Conservation (phyloP, 2,797 vertebrate species). For the Huso huso region DNA sequence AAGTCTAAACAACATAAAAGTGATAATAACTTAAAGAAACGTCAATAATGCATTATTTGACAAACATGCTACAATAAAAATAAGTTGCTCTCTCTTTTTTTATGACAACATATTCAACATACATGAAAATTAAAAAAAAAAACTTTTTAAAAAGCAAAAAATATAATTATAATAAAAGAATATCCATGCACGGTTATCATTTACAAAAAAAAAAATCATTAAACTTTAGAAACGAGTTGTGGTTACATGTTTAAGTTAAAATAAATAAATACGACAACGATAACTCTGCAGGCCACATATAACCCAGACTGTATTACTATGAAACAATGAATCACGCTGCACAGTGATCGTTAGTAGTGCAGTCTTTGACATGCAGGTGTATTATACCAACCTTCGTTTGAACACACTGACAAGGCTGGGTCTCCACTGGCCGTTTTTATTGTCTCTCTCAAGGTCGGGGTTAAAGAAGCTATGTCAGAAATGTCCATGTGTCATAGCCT, state of each 20-base stretch:
- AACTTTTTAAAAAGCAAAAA: no score
- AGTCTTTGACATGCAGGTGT: conserved; percentile 18
- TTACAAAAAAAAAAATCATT: no score
- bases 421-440: conserved; percentile 74
- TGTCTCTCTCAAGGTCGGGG: conserved; percentile 72
- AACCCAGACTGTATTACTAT: neutral
- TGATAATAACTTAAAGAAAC: no score
- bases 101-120: neutral
- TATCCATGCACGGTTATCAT: neutral
- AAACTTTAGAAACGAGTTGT: neutral
- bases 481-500: conserved; percentile 74
- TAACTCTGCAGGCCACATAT: neutral
- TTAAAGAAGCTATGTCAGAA: conserved; percentile 90
- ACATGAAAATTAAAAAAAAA: no score
- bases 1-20: no score
- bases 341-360: conserved; percentile 7
- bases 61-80: neutral
- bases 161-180: neutral
- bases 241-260: neutral
- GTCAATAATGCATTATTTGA: no score
- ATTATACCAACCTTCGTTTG: conserved; percentile 61
- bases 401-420: conserved; percentile 60
- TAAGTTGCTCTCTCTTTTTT: neutral
- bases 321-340: neutral
- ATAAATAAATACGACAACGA: neutral